These are phyloP conservation scores for Leptogaster cylindrica DNA, from an alignment of 2,888 invertebrate species.

Conservation along the genomic window DNA sequence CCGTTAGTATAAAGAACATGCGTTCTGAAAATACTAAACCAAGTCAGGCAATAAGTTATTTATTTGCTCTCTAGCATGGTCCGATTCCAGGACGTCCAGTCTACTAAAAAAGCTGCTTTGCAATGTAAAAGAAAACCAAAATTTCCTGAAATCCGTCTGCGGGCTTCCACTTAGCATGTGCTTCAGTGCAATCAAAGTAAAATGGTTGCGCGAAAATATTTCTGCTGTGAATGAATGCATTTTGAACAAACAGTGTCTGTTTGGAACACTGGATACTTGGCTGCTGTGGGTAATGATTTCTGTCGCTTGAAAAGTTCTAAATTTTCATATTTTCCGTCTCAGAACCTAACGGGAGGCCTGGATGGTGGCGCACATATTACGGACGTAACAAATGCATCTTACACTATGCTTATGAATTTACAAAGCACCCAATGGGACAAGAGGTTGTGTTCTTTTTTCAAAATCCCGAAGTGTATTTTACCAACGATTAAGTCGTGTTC, in stretches of 20 bases:
- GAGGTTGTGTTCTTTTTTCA: slow-evolving; percentile 86
- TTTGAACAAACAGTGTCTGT: slow-evolving; percentile 72
- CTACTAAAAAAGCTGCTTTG: slow-evolving; percentile 80
- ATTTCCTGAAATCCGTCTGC: slow-evolving; percentile 69
- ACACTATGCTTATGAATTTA: slow-evolving; percentile 95
- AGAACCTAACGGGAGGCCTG: slow-evolving; percentile 69
- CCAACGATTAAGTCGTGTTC: slow-evolving; percentile 91
- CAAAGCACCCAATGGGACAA: slow-evolving; percentile 88
- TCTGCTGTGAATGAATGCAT: slow-evolving; percentile 75
- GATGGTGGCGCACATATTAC: slow-evolving; percentile 79
- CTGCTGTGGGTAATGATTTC: slow-evolving; percentile 78
- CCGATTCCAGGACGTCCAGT: slow-evolving; percentile 84
- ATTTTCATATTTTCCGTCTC: too few relatives aligned
- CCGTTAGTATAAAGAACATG: neutral
- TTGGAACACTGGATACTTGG: slow-evolving; percentile 96
- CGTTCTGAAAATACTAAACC: neutral
- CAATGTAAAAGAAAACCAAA: slow-evolving; percentile 75
- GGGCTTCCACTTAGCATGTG: slow-evolving; percentile 96
- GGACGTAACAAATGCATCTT: slow-evolving; percentile 96
- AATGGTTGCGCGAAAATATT: slow-evolving; percentile 91
- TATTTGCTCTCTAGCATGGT: slow-evolving; percentile 74
- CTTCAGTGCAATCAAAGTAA: slow-evolving; percentile 93
- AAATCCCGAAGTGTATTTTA: slow-evolving; percentile 80
- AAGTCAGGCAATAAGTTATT: neutral
- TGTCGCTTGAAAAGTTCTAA: neutral